Base-by-base conservation (phyloP, 2,888 invertebrate genomes). In the Operophtera brumata region DNA sequence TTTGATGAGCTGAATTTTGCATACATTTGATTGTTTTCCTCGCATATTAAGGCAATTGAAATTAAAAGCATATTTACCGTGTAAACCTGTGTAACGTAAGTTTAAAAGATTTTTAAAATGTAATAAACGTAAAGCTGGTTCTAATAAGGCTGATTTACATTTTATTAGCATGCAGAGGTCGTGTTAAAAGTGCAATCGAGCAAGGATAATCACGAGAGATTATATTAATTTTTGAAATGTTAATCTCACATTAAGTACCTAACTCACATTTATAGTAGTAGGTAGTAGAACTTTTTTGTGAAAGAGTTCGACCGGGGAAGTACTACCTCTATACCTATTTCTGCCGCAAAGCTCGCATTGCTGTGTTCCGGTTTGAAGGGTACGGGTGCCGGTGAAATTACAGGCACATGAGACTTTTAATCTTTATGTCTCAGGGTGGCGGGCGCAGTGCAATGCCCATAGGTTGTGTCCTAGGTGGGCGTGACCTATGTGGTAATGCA, bases 151-250 rank as follows among this genome's bases (percentile, higher is more conserved):
- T 58, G 56, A 62, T 58, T 60, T 47, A 57, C 46, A 58, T 60
- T 59, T 62, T 57, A 60, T 43, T 45, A 58, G 54, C 57, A 59
- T 57, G 59, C 59, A 46, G 57, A 62, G 60, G 54, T 54, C 49
- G 56, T 52, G 57, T 60, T 60, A 60, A 57, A 60, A 54, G 58
- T 57, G 58, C 57, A 54, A 56, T 47, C 47, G 54, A 47, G 53
- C 57, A 60, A 59, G 61, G 60, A 54, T 57, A 57, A 54, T 53
- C 44, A 47, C 47, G 54, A 49, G 41, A 57, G 57, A 50, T 61
- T 59, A 59, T 57, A 61, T 57, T 54, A 46, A 61, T 59, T 63
- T 63, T 63, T 59, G 41, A 45, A 45, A 57, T 59, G 55, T 61
- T 54, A 61, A 56, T 56, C 54, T 52, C 45, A 35, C 57, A 57